Percentiles rank a stretch among this genome's conserved stretches.
These are phyloP conservation scores for Sebastolobus alascanus DNA, from an alignment of 2,797 vertebrate species.

Conservation along the genomic window DNA sequence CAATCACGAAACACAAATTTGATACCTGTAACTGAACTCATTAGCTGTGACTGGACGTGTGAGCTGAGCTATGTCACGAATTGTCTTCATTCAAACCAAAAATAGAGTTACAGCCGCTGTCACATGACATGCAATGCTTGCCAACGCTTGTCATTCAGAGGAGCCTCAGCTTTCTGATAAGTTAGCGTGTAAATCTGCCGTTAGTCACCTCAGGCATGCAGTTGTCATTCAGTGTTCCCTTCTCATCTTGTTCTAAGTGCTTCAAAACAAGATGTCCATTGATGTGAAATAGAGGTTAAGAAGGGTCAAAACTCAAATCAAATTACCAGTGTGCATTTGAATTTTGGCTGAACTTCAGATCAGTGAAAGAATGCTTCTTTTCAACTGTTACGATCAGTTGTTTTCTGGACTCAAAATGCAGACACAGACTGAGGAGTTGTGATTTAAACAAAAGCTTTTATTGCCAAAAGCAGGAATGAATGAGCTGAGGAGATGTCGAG, in stretches of 20 bases:
- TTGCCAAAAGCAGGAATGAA: no score
- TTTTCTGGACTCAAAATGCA: no score
- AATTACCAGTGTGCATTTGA: conserved; percentile 5
- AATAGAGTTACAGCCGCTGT: conserved; percentile 9
- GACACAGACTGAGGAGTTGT: no score
- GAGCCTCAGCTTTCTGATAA: conserved; percentile 7
- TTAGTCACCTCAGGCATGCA: conserved; percentile 21
- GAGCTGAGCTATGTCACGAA: conserved; percentile 19
- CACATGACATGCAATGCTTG: conserved; percentile 18
- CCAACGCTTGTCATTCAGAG: conserved; percentile 44
- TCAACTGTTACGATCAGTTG: neutral
- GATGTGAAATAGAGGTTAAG: neutral
- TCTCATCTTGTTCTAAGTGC: conserved; percentile 11
- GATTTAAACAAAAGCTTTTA: no score
- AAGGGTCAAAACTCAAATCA: conserved; percentile 14
- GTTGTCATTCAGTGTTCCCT: conserved; percentile 30
- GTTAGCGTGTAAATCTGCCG: conserved; percentile 14
- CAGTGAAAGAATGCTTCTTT: neutral
- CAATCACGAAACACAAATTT: neutral
- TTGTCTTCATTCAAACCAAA: conserved; percentile 29
- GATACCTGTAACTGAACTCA: conserved; percentile 12
- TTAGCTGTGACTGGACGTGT: conserved; percentile 9
- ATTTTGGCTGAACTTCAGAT: conserved; percentile 11
- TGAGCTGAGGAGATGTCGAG: no score
- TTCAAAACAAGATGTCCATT: conserved; percentile 24